These are phyloP conservation scores for Lycorma delicatula DNA, from an alignment of 1,140 invertebrate genomes.

Conservation along the genomic window DNA sequence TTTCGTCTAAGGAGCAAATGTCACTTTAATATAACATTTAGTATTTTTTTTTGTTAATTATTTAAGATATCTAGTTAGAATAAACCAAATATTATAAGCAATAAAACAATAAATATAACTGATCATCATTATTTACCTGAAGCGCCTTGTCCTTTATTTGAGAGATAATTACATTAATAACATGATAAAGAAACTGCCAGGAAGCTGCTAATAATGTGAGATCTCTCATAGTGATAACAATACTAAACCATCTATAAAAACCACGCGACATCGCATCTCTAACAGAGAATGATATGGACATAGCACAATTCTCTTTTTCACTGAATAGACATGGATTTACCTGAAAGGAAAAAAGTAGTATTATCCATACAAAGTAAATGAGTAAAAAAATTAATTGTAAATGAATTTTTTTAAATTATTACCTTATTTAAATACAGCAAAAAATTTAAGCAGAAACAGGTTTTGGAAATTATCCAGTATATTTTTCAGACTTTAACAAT, in stretches of 20 bases:
- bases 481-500: too few relatives aligned
- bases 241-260: conserved; percentile 42
- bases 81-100: too few relatives aligned
- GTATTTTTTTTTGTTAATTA: too few relatives aligned
- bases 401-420: neutral
- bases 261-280: conserved; percentile 45
- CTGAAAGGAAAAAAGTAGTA: conserved; percentile 30
- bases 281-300: conserved; percentile 47
- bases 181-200: conserved; percentile 43
- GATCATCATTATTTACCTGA: too few relatives aligned
- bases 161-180: conserved; percentile 36
- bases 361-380: neutral
- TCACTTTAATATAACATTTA: too few relatives aligned
- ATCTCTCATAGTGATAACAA: conserved; percentile 45
- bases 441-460: too few relatives aligned
- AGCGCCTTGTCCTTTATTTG: conserved; percentile 10
- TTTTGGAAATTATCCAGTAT: too few relatives aligned
- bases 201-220: conserved; percentile 43
- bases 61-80: too few relatives aligned
- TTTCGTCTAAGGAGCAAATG: too few relatives aligned
- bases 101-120: too few relatives aligned
- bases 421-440: too few relatives aligned
- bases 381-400: neutral
- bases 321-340: conserved; percentile 48
- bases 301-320: conserved; percentile 42